Percentiles rank a stretch among this genome's conserved stretches.
phyloP scores from a whole-genome alignment of 2,113 vertebrate genomes.

The Ailuropoda melanoleuca region DNA sequence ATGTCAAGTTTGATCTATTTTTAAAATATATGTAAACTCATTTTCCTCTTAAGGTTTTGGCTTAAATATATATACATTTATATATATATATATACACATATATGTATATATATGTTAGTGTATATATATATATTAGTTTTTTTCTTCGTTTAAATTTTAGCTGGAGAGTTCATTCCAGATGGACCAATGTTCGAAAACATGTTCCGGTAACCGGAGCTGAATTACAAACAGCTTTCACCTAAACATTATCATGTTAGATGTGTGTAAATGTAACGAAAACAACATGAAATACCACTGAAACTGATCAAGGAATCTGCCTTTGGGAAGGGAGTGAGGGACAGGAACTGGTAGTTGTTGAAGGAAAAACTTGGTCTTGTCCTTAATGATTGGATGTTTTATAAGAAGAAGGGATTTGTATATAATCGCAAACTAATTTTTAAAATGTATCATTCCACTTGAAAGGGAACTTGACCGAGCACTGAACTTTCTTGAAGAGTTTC shows the following conservation, averaged over 20 bases:
- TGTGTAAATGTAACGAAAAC: not conserved
- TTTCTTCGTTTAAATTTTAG: not conserved
- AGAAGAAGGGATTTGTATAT: not conserved
- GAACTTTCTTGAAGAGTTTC: not conserved
- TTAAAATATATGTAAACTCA: not conserved
- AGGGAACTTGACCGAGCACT: not conserved
- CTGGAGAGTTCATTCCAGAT: not conserved
- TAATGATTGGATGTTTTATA: not conserved
- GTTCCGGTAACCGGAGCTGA: not conserved
- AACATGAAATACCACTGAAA: not conserved
- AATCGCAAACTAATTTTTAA: not conserved
- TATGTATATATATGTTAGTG: no score
- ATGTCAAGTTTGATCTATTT: not conserved
- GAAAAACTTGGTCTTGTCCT: not conserved
- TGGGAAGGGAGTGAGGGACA: not conserved
- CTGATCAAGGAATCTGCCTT: not conserved
- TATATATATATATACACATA: no score
- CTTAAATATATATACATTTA: not conserved
- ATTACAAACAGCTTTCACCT: not conserved
- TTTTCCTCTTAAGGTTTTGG: not conserved
- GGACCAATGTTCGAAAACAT: not conserved
- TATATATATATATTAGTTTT: not conserved
- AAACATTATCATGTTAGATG: not conserved
- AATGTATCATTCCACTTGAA: not conserved
- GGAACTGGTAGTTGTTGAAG: not conserved